phyloP scores from a whole-genome alignment of 2,113 vertebrate genomes.

The Scatophagus argus region DNA sequence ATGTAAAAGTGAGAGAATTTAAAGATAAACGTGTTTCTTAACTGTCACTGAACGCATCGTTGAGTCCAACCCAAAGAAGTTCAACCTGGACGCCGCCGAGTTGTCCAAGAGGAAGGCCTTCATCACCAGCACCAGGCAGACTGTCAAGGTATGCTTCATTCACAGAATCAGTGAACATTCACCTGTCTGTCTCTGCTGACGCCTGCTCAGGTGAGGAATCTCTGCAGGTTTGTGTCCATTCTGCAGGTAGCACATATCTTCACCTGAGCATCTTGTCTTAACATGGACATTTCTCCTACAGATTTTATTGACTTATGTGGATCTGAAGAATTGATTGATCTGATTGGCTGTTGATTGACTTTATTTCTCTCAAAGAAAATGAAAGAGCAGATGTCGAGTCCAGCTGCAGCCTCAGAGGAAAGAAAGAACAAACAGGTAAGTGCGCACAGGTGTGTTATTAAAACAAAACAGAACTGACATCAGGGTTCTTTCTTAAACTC shows the following conservation, averaged over 20 bases:
- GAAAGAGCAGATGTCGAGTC: constrained; percentile 96
- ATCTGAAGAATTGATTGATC: neutral
- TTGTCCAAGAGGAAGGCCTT: constrained; percentile 94
- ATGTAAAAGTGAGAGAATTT: neutral
- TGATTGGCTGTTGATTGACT: neutral
- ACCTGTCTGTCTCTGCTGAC: too few species aligned
- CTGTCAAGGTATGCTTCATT: constrained; percentile 87
- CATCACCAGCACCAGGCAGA: constrained; percentile 92
- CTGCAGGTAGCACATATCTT: too few species aligned
- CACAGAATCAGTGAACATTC: neutral
- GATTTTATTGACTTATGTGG: neutral
- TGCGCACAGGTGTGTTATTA: neutral
- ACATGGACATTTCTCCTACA: too few species aligned
- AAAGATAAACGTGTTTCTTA: constrained; percentile 53
- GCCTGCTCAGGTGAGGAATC: too few species aligned
- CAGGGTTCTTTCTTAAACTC: too few species aligned
- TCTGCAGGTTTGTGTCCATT: too few species aligned
- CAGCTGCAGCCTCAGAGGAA: constrained; percentile 86
- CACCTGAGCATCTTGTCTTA: too few species aligned
- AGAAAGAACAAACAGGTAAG: constrained; percentile 91
- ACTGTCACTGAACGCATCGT: constrained; percentile 88
- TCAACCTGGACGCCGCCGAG: constrained; percentile 93
- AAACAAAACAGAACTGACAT: too few species aligned
- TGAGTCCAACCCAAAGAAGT: constrained; percentile 97
- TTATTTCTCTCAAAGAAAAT: constrained; percentile 86